A percentile compares a stretch with the other conserved stretches of the same genome.
phyloP scores from a whole-genome alignment of 2,888 invertebrate species.

The Sepioteuthis lessoniana region DNA sequence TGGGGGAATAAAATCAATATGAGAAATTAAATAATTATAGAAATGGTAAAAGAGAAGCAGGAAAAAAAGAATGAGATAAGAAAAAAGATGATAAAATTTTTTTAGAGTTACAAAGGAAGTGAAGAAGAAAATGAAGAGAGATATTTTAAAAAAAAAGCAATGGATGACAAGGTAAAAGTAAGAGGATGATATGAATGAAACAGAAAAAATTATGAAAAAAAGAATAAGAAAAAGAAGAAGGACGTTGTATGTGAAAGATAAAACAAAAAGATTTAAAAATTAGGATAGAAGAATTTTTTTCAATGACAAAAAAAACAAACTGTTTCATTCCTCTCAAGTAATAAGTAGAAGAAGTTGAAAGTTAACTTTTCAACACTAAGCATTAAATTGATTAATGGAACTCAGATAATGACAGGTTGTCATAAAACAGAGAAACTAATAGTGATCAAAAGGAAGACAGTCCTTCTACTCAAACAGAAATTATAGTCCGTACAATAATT shows the following conservation, averaged over 20 bases:
- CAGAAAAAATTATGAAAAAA: no score
- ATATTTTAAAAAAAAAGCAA: no score
- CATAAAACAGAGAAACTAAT: slow-evolving; percentile 14
- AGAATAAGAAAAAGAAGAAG: no score
- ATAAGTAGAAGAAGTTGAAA: slow-evolving; percentile 1
- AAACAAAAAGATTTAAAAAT: neutral
- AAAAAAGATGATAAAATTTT: no score
- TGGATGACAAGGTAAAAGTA: no score
- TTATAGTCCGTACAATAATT: neutral
- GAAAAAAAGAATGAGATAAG: no score
- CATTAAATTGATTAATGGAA: slow-evolving; percentile 33
- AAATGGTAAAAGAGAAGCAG: no score
- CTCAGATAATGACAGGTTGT: slow-evolving; percentile 11
- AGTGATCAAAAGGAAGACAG: neutral
- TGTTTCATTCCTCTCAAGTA: neutral
- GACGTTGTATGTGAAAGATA: neutral
- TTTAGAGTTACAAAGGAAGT: no score
- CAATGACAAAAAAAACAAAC: neutral
- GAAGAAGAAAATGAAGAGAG: no score
- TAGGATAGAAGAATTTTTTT: neutral
- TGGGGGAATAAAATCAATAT: no score
- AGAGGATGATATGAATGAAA: no score
- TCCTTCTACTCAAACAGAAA: slow-evolving; percentile 9
- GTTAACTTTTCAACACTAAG: slow-evolving; percentile 6
- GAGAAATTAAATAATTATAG: no score